Conservation (phyloP, 2,113 vertebrate genomes). For the Tetrax tetrax region DNA sequence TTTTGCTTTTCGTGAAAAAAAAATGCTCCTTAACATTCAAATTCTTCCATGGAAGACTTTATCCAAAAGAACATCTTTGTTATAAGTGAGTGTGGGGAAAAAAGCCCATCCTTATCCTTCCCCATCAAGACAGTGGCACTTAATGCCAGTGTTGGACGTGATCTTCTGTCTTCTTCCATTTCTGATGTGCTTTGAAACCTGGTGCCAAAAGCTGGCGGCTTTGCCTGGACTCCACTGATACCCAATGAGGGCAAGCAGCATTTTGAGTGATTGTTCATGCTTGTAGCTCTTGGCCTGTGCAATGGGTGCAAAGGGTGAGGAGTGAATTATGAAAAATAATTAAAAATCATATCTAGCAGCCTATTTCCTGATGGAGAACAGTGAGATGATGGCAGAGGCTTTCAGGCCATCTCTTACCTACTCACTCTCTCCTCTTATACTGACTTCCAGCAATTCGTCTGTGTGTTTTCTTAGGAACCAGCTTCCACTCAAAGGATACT, state of each 20-base stretch:
- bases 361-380: neutral
- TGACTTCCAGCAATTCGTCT: neutral
- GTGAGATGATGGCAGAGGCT: accelerated
- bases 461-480: neutral
- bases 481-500: constrained; percentile 27
- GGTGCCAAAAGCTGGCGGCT: neutral
- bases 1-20: neutral
- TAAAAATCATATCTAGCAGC: neutral
- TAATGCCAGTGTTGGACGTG: accelerated
- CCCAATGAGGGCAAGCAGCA: neutral
- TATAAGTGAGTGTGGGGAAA: neutral
- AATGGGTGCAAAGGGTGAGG: neutral
- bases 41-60: neutral
- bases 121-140: neutral
- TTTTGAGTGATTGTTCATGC: neutral
- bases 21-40: neutral
- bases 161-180: neutral
- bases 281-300: constrained; percentile 34
- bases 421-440: neutral
- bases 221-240: neutral
- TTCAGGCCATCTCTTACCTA: neutral
- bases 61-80: neutral
- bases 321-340: constrained; percentile 24
- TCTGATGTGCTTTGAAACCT: neutral
- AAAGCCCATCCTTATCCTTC: neutral